Base-by-base conservation (phyloP, 2,888 invertebrate species). In the Lasioglossum pauxillum region DNA sequence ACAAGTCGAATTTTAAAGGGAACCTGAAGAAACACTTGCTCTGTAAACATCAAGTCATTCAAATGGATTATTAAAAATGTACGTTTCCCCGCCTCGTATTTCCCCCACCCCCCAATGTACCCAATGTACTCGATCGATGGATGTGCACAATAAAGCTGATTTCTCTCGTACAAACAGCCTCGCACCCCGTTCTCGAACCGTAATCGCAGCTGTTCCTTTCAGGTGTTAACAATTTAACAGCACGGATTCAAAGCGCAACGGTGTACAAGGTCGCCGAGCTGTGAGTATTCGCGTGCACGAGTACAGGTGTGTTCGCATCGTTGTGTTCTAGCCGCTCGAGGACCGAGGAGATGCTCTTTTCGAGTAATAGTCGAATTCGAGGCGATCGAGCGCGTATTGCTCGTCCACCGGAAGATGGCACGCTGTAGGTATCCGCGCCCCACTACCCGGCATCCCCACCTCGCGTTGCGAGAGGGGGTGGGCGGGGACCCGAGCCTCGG, bases 1-100 rank as follows among this genome's bases (percentile, higher is more conserved):
- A 93, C 89, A 93, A 90, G 85, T 93, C 94, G 5, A 92, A 93
- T 85, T 94, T 94, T 84, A 94, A 95, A 82, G 93, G 93, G 64
- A 94, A 94, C 82, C 80, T 93, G 60, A 94, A 94, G 90, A 92
- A 94, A 75, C 94, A 94, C 57, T 81, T 94, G 76, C 78, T 74
- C 38, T 78, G 38, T 67, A 83, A 83, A 49, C 88, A 85, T 72
- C 73, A 67, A 35, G 83, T 83, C 38, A 23, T 38, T 23, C 23
- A 12, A 19, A 10, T 38, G 69, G 38, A 69, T 35, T 23, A 35
- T 69, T 69, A 64, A 64, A 64, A 67, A 60, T 80, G 81, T 73
- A 78, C 23, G n/a, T 35, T 31, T 3, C 19, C 27, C 85, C 3
- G n/a, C 46, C 67, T 31, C n/a, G 77, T 31, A 14, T 44, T 46